Conservation (phyloP, 2,113 vertebrate genomes). For the Heteronetta atricapilla region DNA sequence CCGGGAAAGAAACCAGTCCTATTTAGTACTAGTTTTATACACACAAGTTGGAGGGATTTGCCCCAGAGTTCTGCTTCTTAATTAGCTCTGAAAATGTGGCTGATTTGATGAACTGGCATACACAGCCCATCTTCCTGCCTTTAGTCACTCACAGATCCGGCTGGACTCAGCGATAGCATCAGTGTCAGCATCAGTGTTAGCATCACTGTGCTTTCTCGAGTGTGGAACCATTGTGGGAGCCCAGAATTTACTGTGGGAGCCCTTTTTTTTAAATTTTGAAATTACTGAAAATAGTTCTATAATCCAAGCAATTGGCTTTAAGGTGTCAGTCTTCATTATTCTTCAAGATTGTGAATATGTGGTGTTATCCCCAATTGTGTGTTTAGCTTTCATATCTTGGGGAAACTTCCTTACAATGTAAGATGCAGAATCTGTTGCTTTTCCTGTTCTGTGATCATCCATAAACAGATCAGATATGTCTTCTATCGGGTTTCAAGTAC, state of each 20-base stretch:
- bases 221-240: neutral
- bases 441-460: neutral
- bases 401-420: neutral
- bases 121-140: neutral
- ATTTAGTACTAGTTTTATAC: neutral
- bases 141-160: fast-evolving
- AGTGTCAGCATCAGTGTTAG: neutral
- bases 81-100: neutral
- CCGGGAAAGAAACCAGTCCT: neutral
- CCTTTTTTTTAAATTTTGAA: neutral
- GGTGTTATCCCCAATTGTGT: neutral
- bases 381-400: neutral
- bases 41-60: neutral
- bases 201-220: neutral
- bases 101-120: neutral
- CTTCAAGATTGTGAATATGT: neutral
- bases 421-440: fast-evolving
- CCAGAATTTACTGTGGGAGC: neutral
- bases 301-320: neutral
- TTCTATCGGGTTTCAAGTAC: fast-evolving
- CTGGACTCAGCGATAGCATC: neutral
- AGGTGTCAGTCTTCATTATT: neutral
- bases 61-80: neutral
- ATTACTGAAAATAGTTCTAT: neutral
- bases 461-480: fast-evolving